These are phyloP conservation scores for Macroramphosus scolopax DNA, from an alignment of 2,797 vertebrate species.

Conservation along the genomic window DNA sequence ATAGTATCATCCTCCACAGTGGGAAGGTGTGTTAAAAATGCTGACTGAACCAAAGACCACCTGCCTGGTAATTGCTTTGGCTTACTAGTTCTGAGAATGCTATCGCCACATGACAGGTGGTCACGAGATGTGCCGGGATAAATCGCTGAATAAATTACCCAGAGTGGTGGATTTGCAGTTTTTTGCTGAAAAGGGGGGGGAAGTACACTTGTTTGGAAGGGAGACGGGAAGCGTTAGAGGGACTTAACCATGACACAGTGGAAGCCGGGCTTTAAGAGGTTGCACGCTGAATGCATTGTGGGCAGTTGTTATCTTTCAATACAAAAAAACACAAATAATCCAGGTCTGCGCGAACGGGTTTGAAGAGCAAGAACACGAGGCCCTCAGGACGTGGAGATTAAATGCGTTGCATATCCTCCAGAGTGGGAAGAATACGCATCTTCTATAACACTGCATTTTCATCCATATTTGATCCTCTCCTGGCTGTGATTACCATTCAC, in stretches of 20 bases:
- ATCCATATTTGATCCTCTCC: conserved; percentile 73
- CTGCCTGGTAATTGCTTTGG: conserved; percentile 60
- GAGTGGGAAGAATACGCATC: conserved; percentile 27
- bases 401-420: conserved; percentile 42
- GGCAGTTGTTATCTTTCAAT: conserved; percentile 62
- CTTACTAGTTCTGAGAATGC: conserved; percentile 52
- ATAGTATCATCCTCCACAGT: conserved; percentile 29
- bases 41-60: conserved; percentile 55
- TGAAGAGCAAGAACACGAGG: conserved; percentile 54
- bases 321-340: conserved; percentile 62
- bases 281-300: conserved; percentile 47
- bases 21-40: conserved; percentile 47
- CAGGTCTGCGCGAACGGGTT: conserved; percentile 59
- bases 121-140: conserved; percentile 65
- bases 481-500: conserved; percentile 65
- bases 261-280: conserved; percentile 29
- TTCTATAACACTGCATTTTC: conserved; percentile 52
- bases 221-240: conserved; percentile 33
- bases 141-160: conserved; percentile 64
- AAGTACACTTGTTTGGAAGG: conserved; percentile 27
- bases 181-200: conserved; percentile 42
- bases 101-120: conserved; percentile 71
- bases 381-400: conserved; percentile 59
- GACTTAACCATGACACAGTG: conserved; percentile 41
- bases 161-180: conserved; percentile 39